Evolutionary conservation across 2,888 invertebrate species (phyloP).

Genomic region (Seira musarum): DNA sequence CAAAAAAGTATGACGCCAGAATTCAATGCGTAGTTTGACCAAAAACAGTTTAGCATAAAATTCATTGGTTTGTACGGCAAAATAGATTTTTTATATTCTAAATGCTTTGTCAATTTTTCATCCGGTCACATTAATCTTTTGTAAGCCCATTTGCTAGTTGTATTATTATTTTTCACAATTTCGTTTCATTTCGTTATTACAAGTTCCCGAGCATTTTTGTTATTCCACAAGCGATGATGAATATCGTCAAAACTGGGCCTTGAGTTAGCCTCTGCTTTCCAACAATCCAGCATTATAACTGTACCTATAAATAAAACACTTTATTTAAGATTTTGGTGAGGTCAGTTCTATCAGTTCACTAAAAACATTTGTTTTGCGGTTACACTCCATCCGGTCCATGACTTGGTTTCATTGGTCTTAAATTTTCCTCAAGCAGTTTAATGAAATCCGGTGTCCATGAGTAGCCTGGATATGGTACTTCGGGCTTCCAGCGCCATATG

Average conservation of each 20-base stretch:
- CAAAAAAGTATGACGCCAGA: no score
- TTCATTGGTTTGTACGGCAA: no score
- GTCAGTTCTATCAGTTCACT: neutral
- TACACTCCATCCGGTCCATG: slow-evolving; percentile 1
- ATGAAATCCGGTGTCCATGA: slow-evolving; percentile 27
- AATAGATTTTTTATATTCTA: no score
- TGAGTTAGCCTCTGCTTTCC: neutral
- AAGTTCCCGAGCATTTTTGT: no score
- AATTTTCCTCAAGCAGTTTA: neutral
- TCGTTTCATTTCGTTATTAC: no score
- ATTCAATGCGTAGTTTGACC: no score
- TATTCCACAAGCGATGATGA: no score
- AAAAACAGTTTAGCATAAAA: no score
- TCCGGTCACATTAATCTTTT: no score
- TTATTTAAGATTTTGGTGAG: neutral
- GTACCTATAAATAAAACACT: neutral
- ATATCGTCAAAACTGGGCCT: neutral
- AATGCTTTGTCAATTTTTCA: no score
- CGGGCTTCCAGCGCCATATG: slow-evolving; percentile 37
- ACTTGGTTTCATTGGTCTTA: slow-evolving; percentile 16
- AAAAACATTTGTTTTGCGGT: neutral
- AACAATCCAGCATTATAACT: slow-evolving; percentile 11
- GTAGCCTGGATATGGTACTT: slow-evolving; percentile 21
- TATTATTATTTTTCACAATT: no score
- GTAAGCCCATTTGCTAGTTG: no score